Percentiles rank a stretch among this genome's conserved stretches.
Conservation (phyloP, 2,113 vertebrate species). For the Thalassarche chlororhynchos region DNA sequence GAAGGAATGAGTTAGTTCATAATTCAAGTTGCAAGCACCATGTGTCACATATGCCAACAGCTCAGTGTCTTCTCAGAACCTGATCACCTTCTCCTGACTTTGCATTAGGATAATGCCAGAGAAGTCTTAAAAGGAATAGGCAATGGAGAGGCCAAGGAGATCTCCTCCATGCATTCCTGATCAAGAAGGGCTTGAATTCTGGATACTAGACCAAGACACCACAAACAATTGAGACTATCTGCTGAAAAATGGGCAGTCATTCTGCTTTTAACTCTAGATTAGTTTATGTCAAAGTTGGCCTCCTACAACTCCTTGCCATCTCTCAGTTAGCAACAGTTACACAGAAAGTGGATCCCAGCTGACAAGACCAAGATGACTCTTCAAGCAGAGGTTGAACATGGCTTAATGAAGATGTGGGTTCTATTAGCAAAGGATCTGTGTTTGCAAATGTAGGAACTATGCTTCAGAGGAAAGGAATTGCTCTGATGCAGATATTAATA, state of each 20-base stretch:
- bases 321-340: not conserved
- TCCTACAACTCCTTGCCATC: not conserved
- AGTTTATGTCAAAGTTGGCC: not conserved
- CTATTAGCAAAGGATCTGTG: not conserved
- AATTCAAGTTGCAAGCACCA: constrained; percentile 74
- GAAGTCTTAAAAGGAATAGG: constrained; percentile 68
- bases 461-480: not conserved
- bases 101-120: constrained; percentile 69
- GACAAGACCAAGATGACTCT: not conserved
- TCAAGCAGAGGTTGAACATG: not conserved
- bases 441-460: not conserved
- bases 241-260: not conserved
- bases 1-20: constrained; percentile 29
- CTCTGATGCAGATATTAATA: not conserved
- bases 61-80: constrained; percentile 78
- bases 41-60: constrained; percentile 60
- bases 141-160: constrained; percentile 72
- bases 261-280: not conserved
- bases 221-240: not conserved
- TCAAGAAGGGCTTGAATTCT: constrained; percentile 81
- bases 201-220: constrained; percentile 71
- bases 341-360: not conserved
- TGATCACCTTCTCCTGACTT: constrained; percentile 72
- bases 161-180: not conserved
- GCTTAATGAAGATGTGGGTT: not conserved